Base-by-base conservation (phyloP, 1,140 invertebrate species). In the Antheraea pernyi region DNA sequence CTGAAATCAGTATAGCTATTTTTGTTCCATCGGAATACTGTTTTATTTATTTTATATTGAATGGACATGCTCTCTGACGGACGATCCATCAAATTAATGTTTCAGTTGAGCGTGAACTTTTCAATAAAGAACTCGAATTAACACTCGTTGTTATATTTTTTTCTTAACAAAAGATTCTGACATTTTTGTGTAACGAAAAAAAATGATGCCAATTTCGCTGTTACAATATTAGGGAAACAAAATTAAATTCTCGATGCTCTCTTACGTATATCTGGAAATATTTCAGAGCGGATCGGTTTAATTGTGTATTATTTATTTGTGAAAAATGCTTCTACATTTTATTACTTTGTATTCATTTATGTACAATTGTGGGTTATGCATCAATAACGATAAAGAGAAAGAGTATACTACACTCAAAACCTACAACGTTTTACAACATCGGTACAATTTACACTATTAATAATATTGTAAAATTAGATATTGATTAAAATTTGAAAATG, bases 1-100 rank as follows among this genome's bases (percentile, higher is more conserved):
- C 2, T 6, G 10, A 53, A 53, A 53, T 53, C 46, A 13, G 11
- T 53, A 13, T 16, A 53, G 11, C 9, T 11, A 53, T 53, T 53
- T 53, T 53, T 16, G 16, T 2, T 53, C 5, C 16, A 6, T 53
- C 16, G 1, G 2, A 53, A 53, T 61, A 30, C n/a, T 60, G 22
- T 30, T 39, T 60, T 5, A 60, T 68, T 42, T 42, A 42, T 61
- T 61, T 68, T 7, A 9, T 61, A 61, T 22, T 53, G 13, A 53
- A 53, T 53, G 16, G 0, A 11, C 10, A 53, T 13, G 16, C 16
- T 53, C 16, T 53, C 16, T n/a, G 46, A 53, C 13, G 13, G 16
- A 53, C 46, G 46, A 53, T 53, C 46, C 46, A 53, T 53, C 46
- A 53, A 53, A 53, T 53, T 53, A 53, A 53, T 53, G 16, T 53